Evolutionary conservation across 1,140 invertebrate genomes (phyloP).

Genomic region (Euschistus heros): DNA sequence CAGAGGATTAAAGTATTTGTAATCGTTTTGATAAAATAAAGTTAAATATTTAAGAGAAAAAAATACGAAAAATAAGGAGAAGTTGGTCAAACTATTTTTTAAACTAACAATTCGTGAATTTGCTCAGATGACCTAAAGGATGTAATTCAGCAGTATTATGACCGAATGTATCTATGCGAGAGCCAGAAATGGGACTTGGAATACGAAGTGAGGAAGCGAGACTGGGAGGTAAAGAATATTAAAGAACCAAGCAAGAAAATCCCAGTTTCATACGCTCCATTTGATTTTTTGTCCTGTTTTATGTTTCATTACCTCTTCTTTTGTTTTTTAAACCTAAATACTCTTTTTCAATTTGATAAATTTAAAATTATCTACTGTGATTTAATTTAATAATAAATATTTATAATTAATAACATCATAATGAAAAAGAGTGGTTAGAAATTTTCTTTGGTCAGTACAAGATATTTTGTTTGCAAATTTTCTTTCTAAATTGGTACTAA

Average conservation of each 20-base stretch:
- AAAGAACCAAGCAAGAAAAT: conserved; percentile 12
- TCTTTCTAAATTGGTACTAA: not conserved
- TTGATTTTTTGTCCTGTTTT: conserved; percentile 6
- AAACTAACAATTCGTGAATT: conserved; percentile 15
- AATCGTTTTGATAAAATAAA: not conserved
- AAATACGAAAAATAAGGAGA: not conserved
- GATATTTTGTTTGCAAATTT: conserved; percentile 14
- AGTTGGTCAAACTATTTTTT: not conserved
- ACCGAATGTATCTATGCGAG: conserved; percentile 90
- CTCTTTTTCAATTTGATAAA: conserved; percentile 4
- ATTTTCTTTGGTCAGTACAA: conserved; percentile 11
- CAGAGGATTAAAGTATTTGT: no score
- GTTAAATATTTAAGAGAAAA: not conserved
- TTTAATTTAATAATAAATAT: not conserved
- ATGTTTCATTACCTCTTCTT: not conserved
- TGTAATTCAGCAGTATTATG: conserved; percentile 90
- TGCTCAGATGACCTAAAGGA: conserved; percentile 60
- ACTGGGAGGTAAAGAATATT: conserved; percentile 72
- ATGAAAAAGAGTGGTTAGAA: conserved; percentile 10
- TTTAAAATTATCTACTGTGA: not conserved
- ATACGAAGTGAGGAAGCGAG: conserved; percentile 95
- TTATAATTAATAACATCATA: not conserved
- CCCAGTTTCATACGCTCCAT: conserved; percentile 3
- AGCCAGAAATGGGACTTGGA: conserved; percentile 99
- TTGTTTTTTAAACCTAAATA: conserved; percentile 1